Percentiles rank a stretch among this genome's conserved stretches.
phyloP scores from a whole-genome alignment of 2,888 invertebrate genomes.

The Caenorhabditis sulstoni region DNA sequence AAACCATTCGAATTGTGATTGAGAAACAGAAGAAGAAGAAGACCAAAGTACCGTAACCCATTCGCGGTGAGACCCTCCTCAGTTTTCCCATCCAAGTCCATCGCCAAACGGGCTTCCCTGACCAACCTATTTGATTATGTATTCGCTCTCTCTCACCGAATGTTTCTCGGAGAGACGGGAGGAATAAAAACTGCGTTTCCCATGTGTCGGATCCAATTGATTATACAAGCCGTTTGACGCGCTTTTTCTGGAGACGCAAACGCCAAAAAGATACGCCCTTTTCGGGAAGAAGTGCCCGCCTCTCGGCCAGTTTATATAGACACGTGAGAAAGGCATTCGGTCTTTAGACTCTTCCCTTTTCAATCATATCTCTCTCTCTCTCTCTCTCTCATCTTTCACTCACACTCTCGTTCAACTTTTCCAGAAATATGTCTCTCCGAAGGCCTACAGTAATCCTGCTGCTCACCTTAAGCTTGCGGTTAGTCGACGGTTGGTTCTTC shows the following conservation, averaged over 20 bases:
- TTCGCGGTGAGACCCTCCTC: too few species aligned
- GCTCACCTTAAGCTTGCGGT: constrained; percentile 13
- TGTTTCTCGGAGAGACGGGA: constrained; percentile 37
- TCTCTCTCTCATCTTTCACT: background rate
- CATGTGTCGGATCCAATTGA: constrained; percentile 51
- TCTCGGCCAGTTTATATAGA: background rate
- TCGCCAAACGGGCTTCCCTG: too few species aligned
- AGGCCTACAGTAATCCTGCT: constrained; percentile 30
- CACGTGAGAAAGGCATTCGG: background rate
- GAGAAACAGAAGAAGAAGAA: too few species aligned
- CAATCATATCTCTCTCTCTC: background rate
- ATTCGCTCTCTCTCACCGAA: constrained; percentile 16
- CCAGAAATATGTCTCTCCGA: constrained; percentile 27
- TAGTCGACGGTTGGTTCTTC: constrained; percentile 44
- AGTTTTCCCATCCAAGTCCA: too few species aligned
- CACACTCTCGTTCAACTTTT: too few species aligned
- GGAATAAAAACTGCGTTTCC: constrained; percentile 37
- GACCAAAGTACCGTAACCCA: too few species aligned
- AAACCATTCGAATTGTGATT: too few species aligned
- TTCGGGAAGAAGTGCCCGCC: constrained; percentile 11
- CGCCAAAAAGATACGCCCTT: constrained; percentile 33
- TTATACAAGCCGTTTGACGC: constrained; percentile 45
- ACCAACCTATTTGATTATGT: constrained; percentile 28
- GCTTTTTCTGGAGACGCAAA: constrained; percentile 15
- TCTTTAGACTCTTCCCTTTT: background rate